Conservation (phyloP, 2,797 vertebrate genomes). For the Bradypus variegatus region DNA sequence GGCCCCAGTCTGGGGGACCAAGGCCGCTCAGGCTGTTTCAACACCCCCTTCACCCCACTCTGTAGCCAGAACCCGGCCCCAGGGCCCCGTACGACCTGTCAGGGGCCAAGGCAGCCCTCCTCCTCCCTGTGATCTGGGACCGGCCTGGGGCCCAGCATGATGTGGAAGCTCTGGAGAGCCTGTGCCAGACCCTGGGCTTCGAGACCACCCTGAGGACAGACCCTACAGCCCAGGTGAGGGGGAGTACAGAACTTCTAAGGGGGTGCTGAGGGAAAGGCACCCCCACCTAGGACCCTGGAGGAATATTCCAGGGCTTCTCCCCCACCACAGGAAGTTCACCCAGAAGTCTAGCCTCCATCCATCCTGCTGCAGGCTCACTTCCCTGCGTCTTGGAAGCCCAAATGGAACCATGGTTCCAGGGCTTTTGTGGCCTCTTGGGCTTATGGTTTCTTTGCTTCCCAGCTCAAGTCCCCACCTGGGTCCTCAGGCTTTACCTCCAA, state of each 20-base stretch:
- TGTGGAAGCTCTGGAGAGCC: neutral
- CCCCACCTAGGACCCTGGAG: neutral
- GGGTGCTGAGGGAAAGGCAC: neutral
- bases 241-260: neutral
- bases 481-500: neutral
- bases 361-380: neutral
- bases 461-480: neutral
- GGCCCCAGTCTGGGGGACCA: rapidly evolving
- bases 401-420: neutral
- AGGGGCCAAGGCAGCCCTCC: constrained; percentile 13
- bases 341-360: neutral
- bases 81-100: constrained; percentile 43
- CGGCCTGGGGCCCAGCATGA: constrained; percentile 31
- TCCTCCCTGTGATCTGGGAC: constrained; percentile 27
- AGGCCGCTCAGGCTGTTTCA: neutral
- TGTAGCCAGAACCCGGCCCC: neutral
- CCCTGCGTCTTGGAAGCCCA: neutral
- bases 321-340: neutral
- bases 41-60: neutral
- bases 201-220: constrained; percentile 38
- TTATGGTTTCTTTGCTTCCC: neutral
- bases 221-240: constrained; percentile 55
- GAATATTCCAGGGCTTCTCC: neutral
- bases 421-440: rapidly evolving
- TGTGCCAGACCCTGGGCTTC: constrained; percentile 53